phyloP scores from a whole-genome alignment of 2,888 invertebrate genomes.

The Synanthedon tipuliformis region DNA sequence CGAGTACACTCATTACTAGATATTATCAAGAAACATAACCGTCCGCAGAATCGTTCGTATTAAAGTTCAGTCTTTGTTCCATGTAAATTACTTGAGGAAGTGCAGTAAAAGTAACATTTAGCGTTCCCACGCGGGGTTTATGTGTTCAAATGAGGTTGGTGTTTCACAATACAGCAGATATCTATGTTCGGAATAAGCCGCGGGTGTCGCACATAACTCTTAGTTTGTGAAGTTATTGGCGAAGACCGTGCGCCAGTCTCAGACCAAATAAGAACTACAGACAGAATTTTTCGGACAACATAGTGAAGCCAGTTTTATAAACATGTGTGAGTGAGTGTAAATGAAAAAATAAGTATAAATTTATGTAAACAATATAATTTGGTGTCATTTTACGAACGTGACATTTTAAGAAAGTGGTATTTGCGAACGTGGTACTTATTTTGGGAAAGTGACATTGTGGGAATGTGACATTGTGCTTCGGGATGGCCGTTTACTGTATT shows the following conservation, averaged over 20 bases:
- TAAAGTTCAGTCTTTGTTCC: constrained; percentile 24
- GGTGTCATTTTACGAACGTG: no score
- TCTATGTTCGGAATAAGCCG: neutral
- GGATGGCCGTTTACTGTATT: no score
- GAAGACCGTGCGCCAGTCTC: constrained; percentile 12
- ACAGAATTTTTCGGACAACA: no score
- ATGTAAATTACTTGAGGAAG: constrained; percentile 22
- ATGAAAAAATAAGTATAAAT: no score
- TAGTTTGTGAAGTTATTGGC: constrained; percentile 28
- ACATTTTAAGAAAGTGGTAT: no score
- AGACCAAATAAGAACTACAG: no score
- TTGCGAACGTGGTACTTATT: no score
- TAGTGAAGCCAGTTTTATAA: no score
- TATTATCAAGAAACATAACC: neutral
- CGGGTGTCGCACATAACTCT: constrained; percentile 14
- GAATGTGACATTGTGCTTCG: no score
- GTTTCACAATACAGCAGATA: neutral
- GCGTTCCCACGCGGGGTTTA: constrained; percentile 22
- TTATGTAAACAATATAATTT: no score
- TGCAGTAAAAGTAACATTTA: constrained; percentile 33
- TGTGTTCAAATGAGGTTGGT: constrained; percentile 6
- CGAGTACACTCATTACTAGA: neutral
- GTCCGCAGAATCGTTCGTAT: neutral
- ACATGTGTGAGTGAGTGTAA: no score
- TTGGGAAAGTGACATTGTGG: no score